These are phyloP conservation scores for Spondyliosoma cantharus DNA, from an alignment of 2,797 vertebrate genomes.

Conservation along the genomic window DNA sequence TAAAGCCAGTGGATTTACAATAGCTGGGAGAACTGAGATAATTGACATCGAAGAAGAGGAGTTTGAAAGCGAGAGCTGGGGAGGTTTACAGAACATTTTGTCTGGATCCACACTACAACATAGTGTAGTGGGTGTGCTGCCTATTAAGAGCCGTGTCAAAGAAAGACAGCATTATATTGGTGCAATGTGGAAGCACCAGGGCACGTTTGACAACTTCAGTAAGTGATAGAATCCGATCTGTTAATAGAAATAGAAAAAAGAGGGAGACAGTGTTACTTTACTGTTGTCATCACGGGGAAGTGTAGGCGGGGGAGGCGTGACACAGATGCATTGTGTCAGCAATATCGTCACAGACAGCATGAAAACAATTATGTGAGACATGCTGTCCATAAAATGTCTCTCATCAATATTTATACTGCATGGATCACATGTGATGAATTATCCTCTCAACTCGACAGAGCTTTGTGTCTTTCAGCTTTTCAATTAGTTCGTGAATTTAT, in stretches of 20 bases:
- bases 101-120: slow-evolving; percentile 10
- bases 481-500: neutral
- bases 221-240: neutral
- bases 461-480: neutral
- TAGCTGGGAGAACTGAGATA: slow-evolving; percentile 41
- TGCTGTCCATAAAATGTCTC: neutral
- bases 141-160: neutral
- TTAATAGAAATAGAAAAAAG: slow-evolving; percentile 9
- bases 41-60: slow-evolving; percentile 33
- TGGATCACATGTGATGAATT: neutral
- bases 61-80: slow-evolving; percentile 30
- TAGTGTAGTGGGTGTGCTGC: neutral
- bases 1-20: slow-evolving; percentile 55
- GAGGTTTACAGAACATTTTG: slow-evolving; percentile 39
- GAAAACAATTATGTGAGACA: neutral
- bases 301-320: neutral
- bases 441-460: neutral
- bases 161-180: neutral
- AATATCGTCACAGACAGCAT: slow-evolving; percentile 2
- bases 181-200: neutral
- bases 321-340: slow-evolving; percentile 6
- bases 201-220: neutral
- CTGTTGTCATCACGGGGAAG: slow-evolving; percentile 6
- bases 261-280: neutral
- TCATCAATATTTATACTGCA: neutral